Conservation (phyloP, 2,888 invertebrate species). For the Hermodice carunculata region DNA sequence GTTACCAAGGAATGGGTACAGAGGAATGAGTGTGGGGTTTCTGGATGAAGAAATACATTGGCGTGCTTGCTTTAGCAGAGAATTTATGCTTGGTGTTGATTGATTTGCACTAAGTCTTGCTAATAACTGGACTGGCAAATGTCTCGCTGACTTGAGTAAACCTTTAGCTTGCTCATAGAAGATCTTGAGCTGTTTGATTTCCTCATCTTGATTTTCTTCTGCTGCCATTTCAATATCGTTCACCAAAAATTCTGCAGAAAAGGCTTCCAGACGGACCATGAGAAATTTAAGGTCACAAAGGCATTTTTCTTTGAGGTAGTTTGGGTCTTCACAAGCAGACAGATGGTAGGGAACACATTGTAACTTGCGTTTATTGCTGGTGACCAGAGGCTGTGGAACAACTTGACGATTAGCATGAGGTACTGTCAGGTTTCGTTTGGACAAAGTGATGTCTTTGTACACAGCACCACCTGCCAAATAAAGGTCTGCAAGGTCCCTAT, state of each 20-base stretch:
- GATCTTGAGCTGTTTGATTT: neutral
- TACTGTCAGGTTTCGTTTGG: slow-evolving; percentile 49
- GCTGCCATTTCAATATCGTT: neutral
- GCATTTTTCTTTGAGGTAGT: slow-evolving; percentile 11
- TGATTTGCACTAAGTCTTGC: slow-evolving; percentile 2
- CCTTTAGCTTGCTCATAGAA: no score
- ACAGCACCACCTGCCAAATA: slow-evolving; percentile 22
- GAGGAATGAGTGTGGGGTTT: slow-evolving; percentile 1
- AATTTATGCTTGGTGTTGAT: neutral
- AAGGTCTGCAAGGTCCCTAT: slow-evolving; percentile 37
- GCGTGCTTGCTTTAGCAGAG: neutral
- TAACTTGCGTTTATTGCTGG: slow-evolving; percentile 22
- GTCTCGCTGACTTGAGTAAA: no score
- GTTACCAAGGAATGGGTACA: slow-evolving; percentile 9
- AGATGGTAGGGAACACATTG: slow-evolving; percentile 26
- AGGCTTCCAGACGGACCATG: slow-evolving; percentile 19
- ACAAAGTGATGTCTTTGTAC: slow-evolving; percentile 43
- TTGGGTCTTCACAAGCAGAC: neutral
- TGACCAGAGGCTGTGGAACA: slow-evolving; percentile 43
- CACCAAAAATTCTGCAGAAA: neutral
- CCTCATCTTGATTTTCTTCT: neutral
- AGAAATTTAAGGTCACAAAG: slow-evolving; percentile 30
- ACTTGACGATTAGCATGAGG: slow-evolving; percentile 60
- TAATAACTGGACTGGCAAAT: slow-evolving; percentile 11
- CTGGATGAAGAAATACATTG: neutral